Conservation (phyloP, 2,113 vertebrate species). For the Caranx melampygus region DNA sequence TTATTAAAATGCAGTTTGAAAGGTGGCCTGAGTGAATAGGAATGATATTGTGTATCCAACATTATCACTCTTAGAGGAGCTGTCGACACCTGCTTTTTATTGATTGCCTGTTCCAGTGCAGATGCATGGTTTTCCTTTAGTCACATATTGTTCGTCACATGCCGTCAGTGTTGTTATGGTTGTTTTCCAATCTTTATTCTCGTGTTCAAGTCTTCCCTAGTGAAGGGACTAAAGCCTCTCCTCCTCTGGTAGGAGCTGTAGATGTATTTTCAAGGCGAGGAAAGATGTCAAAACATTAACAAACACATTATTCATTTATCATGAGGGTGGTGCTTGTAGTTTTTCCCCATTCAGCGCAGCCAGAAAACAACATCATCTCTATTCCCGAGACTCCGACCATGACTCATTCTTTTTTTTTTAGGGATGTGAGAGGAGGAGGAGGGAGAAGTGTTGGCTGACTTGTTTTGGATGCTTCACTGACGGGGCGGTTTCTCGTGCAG, state of each 20-base stretch:
- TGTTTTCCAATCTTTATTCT: no score
- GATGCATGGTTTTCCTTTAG: no score
- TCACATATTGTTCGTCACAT: no score
- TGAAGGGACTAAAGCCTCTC: no score
- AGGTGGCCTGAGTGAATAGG: constrained; percentile 16
- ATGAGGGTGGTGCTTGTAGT: constrained; percentile 31
- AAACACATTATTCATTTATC: constrained; percentile 32
- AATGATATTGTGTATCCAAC: not conserved
- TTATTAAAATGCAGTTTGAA: constrained; percentile 16
- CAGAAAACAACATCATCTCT: constrained; percentile 48
- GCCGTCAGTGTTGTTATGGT: no score
- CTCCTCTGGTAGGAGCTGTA: not conserved
- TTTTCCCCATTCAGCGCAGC: constrained; percentile 33
- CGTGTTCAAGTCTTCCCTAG: no score
- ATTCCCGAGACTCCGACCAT: constrained; percentile 35
- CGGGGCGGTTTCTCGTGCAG: constrained; percentile 55
- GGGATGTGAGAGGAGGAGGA: not conserved
- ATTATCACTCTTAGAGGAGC: not conserved
- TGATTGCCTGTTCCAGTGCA: not conserved
- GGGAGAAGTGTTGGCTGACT: constrained; percentile 3
- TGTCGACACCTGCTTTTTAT: not conserved
- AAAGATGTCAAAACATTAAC: constrained; percentile 4
- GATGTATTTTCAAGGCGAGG: constrained; percentile 24
- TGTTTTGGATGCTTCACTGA: constrained; percentile 67
- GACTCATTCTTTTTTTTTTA: constrained; percentile 59